Percentiles rank a stretch among this genome's conserved stretches.
Conservation (phyloP, 2,888 invertebrate genomes). For the Hylaea fasciaria region DNA sequence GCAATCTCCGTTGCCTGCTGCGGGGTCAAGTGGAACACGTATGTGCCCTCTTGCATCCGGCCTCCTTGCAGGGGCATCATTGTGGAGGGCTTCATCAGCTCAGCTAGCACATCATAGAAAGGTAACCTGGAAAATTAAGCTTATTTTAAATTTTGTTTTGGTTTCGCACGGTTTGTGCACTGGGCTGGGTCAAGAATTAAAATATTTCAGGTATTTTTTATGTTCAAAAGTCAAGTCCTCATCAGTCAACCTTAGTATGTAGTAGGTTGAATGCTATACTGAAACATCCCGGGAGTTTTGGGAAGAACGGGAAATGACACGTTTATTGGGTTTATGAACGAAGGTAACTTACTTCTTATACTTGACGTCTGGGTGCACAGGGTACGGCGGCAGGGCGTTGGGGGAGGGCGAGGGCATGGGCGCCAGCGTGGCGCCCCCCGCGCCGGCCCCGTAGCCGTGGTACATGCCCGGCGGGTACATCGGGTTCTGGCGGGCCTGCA, state of each 20-base stretch:
- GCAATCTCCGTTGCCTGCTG: slow-evolving; percentile 97
- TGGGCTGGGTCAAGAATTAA: too few relatives aligned
- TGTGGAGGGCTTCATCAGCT: slow-evolving; percentile 95
- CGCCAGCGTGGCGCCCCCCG: slow-evolving; percentile 65
- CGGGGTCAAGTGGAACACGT: slow-evolving; percentile 95
- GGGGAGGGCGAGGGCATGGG: slow-evolving; percentile 79
- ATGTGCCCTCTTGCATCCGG: slow-evolving; percentile 93
- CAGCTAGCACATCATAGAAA: slow-evolving; percentile 95
- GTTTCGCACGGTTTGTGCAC: too few relatives aligned
- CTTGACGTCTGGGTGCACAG: slow-evolving; percentile 97
- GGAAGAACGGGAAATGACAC: too few relatives aligned
- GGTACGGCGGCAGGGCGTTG: slow-evolving; percentile 85
- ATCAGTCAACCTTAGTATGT: too few relatives aligned
- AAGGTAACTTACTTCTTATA: slow-evolving; percentile 86
- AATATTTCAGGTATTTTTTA: too few relatives aligned
- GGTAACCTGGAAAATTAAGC: slow-evolving; percentile 93
- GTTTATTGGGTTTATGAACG: too few relatives aligned
- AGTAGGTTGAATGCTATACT: too few relatives aligned
- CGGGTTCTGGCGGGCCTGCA: slow-evolving; percentile 82
- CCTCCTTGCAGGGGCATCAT: slow-evolving; percentile 88
- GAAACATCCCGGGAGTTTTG: too few relatives aligned
- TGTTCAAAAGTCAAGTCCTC: too few relatives aligned
- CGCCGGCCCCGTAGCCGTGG: slow-evolving; percentile 80
- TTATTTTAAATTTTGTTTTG: too few relatives aligned
- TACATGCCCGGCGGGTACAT: slow-evolving; percentile 85